phyloP scores from a whole-genome alignment of 1,140 invertebrate species.

The Yoshiicerus persimilis region DNA sequence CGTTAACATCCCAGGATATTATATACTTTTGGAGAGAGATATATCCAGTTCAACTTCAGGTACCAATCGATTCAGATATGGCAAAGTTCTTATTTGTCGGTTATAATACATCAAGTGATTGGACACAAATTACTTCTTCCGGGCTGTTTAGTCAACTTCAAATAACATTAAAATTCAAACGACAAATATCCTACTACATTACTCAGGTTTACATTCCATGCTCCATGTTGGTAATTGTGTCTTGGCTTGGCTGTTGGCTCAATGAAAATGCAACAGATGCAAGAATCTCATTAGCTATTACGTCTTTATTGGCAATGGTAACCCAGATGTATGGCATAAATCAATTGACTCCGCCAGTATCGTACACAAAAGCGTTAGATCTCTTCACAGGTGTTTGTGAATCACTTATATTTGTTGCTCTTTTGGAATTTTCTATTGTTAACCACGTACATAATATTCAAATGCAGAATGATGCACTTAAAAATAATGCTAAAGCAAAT shows the following conservation, averaged over 20 bases:
- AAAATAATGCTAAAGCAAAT: not conserved
- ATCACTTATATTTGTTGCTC: not conserved
- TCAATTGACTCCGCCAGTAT: conserved; percentile 53
- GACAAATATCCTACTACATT: not conserved
- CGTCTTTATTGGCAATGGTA: conserved; percentile 60
- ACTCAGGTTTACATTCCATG: not conserved
- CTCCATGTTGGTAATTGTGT: conserved; percentile 53
- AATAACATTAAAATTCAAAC: not conserved
- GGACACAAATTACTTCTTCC: not conserved
- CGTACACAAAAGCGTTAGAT: not conserved
- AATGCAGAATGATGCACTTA: not conserved
- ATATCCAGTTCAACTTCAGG: not conserved
- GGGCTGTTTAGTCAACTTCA: not conserved
- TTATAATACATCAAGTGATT: not conserved
- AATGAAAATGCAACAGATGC: conserved; percentile 60
- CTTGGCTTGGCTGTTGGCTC: conserved; percentile 54
- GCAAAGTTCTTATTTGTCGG: not conserved
- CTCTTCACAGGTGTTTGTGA: not conserved
- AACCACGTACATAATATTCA: not conserved
- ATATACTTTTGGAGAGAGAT: not conserved
- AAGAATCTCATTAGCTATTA: conserved; percentile 62
- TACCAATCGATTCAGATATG: not conserved
- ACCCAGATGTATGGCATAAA: conserved; percentile 60
- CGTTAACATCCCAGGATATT: not conserved
- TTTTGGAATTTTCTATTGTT: not conserved